These are phyloP conservation scores for Zoanthus sociatus DNA, from an alignment of 92 coral and sea anemone genomes.

Conservation along the genomic window DNA sequence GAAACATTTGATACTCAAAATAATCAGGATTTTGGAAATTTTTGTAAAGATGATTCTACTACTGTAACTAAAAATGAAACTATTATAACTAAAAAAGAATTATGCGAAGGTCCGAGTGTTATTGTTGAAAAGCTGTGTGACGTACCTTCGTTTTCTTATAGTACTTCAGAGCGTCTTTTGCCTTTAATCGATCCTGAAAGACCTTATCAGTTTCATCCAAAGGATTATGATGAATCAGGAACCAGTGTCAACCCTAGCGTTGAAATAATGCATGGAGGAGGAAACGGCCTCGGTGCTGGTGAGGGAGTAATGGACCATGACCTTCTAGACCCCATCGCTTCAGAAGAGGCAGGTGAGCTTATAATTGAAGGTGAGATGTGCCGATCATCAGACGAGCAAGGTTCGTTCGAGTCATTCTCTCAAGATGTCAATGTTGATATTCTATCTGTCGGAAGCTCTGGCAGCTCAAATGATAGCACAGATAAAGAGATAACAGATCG, in stretches of 20 bases:
- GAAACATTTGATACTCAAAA: not conserved
- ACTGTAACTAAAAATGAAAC: not conserved
- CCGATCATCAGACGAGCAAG: slow-evolving; percentile 19
- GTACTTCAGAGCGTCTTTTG: slow-evolving; percentile 16
- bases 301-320: not conserved
- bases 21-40: not conserved
- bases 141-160: slow-evolving; percentile 23
- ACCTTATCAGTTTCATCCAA: not conserved
- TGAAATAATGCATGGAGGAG: not conserved
- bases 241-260: not conserved
- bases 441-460: slow-evolving; percentile 57
- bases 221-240: not conserved
- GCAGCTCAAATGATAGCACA: slow-evolving; percentile 57
- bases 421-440: slow-evolving; percentile 63
- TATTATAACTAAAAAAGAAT: not conserved
- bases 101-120: slow-evolving; percentile 38
- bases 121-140: slow-evolving; percentile 42
- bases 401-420: not conserved
- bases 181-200: slow-evolving; percentile 1
- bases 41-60: slow-evolving; percentile 3
- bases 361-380: slow-evolving; percentile 39
- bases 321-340: not conserved
- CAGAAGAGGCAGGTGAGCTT: slow-evolving; percentile 34
- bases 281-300: not conserved
- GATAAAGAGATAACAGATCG: slow-evolving; percentile 77